Evolutionary conservation across 1,140 invertebrate genomes (phyloP).

Genomic region (Pogonus chalceus): DNA sequence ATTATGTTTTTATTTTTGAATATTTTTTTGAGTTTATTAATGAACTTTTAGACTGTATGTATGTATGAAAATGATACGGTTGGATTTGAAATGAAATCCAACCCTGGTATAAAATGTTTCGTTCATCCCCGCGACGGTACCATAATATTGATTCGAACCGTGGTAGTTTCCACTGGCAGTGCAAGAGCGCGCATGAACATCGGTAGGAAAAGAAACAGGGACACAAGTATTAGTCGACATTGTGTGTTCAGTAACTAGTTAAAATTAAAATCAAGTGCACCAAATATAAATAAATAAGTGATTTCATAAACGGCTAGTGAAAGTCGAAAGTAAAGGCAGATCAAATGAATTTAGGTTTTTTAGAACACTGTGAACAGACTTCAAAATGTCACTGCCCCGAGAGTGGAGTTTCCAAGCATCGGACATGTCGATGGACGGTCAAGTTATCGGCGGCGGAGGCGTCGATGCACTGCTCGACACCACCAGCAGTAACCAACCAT

Average conservation of each 20-base stretch:
- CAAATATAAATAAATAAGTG: background rate
- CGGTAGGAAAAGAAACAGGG: too few relatives aligned
- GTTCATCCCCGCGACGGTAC: too few relatives aligned
- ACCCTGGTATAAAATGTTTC: too few relatives aligned
- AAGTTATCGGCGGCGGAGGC: constrained; percentile 30
- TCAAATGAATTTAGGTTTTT: constrained; percentile 38
- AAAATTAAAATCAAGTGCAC: background rate
- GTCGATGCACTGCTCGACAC: constrained; percentile 31
- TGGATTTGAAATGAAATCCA: too few relatives aligned
- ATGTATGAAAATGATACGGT: too few relatives aligned
- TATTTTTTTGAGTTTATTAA: too few relatives aligned
- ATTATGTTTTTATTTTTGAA: too few relatives aligned
- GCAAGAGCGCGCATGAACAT: background rate
- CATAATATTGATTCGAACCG: background rate
- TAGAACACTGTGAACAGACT: constrained; percentile 24
- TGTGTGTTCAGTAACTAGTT: background rate
- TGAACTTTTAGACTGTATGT: too few relatives aligned
- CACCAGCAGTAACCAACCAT: constrained; percentile 30
- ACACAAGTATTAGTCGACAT: background rate
- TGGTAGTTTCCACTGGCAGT: background rate
- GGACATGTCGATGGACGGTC: constrained; percentile 28
- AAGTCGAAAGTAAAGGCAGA: constrained; percentile 17
- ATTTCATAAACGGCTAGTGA: background rate
- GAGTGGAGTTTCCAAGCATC: constrained; percentile 46
- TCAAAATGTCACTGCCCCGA: constrained; percentile 49